phyloP scores from a whole-genome alignment of 2,888 invertebrate species.

The Pollenia griseotomentosa region DNA sequence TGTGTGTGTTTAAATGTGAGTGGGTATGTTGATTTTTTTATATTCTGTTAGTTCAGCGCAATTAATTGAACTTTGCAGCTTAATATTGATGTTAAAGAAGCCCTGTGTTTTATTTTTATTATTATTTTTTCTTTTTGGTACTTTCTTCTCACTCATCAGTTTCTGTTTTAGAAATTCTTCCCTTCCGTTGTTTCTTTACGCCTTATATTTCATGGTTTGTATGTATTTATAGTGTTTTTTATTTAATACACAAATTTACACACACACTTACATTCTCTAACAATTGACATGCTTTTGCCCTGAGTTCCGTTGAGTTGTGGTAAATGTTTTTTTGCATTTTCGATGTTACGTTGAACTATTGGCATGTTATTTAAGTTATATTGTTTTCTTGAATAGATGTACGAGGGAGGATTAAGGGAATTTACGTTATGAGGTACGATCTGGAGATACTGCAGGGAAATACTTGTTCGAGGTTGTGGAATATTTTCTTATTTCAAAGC shows the following conservation, averaged over 20 bases:
- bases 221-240: slow-evolving; percentile 32
- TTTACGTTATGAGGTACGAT: too few species aligned
- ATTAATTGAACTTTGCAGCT: slow-evolving; percentile 82
- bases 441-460: too few species aligned
- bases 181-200: slow-evolving; percentile 9
- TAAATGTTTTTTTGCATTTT: slow-evolving; percentile 27
- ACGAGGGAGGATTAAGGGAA: background rate
- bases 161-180: slow-evolving; percentile 43
- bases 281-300: slow-evolving; percentile 71
- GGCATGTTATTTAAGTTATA: slow-evolving; percentile 72
- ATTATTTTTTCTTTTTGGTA: background rate
- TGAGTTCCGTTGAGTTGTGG: slow-evolving; percentile 71
- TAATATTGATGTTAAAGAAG: slow-evolving; percentile 79
- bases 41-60: slow-evolving; percentile 76
- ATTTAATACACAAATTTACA: slow-evolving; percentile 39
- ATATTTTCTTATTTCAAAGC: too few species aligned
- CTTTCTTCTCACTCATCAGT: slow-evolving; percentile 36
- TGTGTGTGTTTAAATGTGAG: slow-evolving; percentile 55
- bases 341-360: slow-evolving; percentile 71
- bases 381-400: slow-evolving; percentile 42
- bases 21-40: slow-evolving; percentile 57
- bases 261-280: slow-evolving; percentile 26
- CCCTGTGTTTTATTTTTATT: slow-evolving; percentile 41
- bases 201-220: slow-evolving; percentile 21
- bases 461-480: background rate